Conservation (phyloP, 2,797 vertebrate genomes). For the Crenichthys baileyi region DNA sequence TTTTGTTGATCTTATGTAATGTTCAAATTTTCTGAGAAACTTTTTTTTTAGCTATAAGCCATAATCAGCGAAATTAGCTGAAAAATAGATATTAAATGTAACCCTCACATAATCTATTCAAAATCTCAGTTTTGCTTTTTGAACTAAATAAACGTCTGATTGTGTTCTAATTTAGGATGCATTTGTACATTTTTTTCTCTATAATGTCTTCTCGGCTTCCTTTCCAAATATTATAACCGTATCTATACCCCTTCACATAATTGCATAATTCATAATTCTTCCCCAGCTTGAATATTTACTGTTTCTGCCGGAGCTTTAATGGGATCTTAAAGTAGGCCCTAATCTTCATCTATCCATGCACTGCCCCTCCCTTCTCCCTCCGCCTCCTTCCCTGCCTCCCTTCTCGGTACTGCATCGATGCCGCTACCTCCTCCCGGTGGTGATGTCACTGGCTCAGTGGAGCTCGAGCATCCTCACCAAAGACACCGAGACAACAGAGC, state of each 20-base stretch:
- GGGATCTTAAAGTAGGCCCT: neutral
- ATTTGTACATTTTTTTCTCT: neutral
- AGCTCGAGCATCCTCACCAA: constrained; percentile 79
- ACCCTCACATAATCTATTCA: neutral
- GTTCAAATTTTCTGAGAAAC: too few relatives aligned
- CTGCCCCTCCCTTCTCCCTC: neutral
- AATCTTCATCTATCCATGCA: neutral
- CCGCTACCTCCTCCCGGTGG: constrained; percentile 74
- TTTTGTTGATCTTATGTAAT: too few relatives aligned
- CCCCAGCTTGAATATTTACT: neutral
- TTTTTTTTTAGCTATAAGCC: too few relatives aligned
- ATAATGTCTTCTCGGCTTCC: neutral
- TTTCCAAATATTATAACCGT: neutral
- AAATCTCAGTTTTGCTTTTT: neutral
- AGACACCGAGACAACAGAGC: constrained; percentile 73
- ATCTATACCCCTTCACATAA: neutral
- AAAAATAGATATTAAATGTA: too few relatives aligned
- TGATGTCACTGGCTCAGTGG: constrained; percentile 82
- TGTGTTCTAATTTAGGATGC: neutral
- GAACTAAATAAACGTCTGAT: neutral
- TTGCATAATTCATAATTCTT: neutral
- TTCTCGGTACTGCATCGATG: constrained; percentile 76
- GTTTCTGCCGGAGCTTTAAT: neutral
- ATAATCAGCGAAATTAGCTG: too few relatives aligned
- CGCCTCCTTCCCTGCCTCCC: constrained; percentile 12